Percentiles rank a stretch among this genome's conserved stretches.
Conservation (phyloP, 2,888 invertebrate genomes). For the Orchestes rusci region DNA sequence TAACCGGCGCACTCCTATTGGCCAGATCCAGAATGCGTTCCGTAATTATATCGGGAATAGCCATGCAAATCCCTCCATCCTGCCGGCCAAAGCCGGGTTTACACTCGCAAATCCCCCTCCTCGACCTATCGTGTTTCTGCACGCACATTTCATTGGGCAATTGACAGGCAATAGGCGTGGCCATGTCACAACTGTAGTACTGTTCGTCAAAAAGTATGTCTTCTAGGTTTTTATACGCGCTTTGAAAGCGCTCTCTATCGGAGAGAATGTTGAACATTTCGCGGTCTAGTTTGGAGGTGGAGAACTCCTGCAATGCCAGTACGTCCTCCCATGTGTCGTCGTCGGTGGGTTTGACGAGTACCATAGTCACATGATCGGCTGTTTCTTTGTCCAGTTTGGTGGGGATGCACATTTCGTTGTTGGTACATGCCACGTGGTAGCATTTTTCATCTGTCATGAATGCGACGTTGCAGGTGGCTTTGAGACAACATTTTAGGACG, state of each 20-base stretch:
- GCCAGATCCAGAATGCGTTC: constrained; percentile 31
- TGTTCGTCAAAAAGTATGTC: constrained; percentile 37
- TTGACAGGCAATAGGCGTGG: constrained; percentile 52
- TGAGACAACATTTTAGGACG: constrained; percentile 59
- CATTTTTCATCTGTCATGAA: constrained; percentile 70
- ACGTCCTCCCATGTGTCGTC: constrained; percentile 49
- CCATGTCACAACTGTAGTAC: constrained; percentile 51
- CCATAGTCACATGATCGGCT: constrained; percentile 63
- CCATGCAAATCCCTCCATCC: constrained; percentile 32
- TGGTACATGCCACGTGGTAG: constrained; percentile 67
- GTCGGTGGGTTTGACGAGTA: constrained; percentile 64
- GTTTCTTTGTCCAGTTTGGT: constrained; percentile 50
- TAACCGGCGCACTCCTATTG: constrained; percentile 44
- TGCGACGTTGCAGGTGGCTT: constrained; percentile 68
- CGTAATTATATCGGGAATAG: constrained; percentile 27
- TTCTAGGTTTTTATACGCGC: constrained; percentile 26
- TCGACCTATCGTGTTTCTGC: constrained; percentile 47
- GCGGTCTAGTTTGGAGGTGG: constrained; percentile 24
- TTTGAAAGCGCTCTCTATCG: constrained; percentile 26
- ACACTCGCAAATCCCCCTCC: constrained; percentile 65
- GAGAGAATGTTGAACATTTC: constrained; percentile 28
- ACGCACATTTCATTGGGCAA: constrained; percentile 62
- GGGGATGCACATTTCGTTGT: constrained; percentile 65
- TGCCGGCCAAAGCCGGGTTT: constrained; percentile 55
- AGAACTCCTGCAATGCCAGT: constrained; percentile 31